Evolutionary conservation across 1,140 invertebrate genomes (phyloP), one percentile per base, ranked within the genome.

Genomic region (Anoplolepis gracilipes): DNA sequence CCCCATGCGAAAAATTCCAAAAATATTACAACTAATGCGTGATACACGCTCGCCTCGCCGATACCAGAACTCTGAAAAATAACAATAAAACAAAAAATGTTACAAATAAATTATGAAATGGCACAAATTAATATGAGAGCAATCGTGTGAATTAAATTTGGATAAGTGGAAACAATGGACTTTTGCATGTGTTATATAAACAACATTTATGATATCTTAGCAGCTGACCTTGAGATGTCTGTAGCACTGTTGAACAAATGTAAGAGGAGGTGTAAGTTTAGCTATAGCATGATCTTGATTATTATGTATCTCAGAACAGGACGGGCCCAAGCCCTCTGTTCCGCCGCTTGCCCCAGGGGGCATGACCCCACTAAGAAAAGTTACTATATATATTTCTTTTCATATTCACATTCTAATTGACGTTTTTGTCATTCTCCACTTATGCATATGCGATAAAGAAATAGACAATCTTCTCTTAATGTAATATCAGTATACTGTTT

Each of bases 1-100:
- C 99, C 99, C 99, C 99, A 99, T 79, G 99, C 98, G 95, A 99
- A 99, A 96, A 99, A 99, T 96, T 99, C 99, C 94, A 99, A 96
- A 96, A 99, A 99, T 95, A 99, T 99, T 90, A 99, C 98, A 90
- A 99, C 97, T 93, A 99, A 95, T 64, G 99, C 99, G 97, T 99
- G 99, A 95, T 99, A 99, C 55, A 99, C 97, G 93, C 98, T 99
- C 73, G 99, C 98, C 93, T 98, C 97, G 86, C 98, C 98, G 92
- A 99, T 97, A 87, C 98, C 98, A 88, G 98, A 98, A 92, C 96
- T 96, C 96, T 97, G 95, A 73, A 96, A 96, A 88, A 90, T 88
- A 93, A 92, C 87, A 90, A 90, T 89, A n/a, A n/a, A n/a, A 86
- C 85, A 76, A 75, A 85, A 67, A 36, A 69, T 65, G 76, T 72